phyloP scores from a whole-genome alignment of 1,140 invertebrate genomes.

The Tribolium madens region DNA sequence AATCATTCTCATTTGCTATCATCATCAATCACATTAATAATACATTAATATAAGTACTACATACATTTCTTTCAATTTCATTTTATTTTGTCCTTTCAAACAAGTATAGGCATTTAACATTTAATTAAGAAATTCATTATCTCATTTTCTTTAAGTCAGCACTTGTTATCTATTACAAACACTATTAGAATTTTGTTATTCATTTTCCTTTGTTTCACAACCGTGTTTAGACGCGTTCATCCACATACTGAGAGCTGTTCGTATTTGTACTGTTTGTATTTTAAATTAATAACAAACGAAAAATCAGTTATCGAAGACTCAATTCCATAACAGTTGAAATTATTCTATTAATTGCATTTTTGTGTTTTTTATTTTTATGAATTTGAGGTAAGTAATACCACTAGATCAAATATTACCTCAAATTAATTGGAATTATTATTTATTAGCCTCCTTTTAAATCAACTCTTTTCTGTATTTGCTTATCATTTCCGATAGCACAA shows the following conservation, averaged over 20 bases:
- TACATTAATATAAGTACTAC: neutral
- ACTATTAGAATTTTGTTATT: slow-evolving; percentile 32
- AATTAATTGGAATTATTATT: slow-evolving; percentile 23
- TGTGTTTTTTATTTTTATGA: slow-evolving; percentile 19
- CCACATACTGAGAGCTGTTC: slow-evolving; percentile 23
- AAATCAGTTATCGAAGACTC: slow-evolving; percentile 24
- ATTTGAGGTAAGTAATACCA: slow-evolving; percentile 30
- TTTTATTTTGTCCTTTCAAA: slow-evolving; percentile 31
- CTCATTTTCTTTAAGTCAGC: slow-evolving; percentile 25
- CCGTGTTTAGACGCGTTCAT: slow-evolving; percentile 28
- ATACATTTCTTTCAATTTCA: slow-evolving; percentile 11
- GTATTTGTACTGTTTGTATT: slow-evolving; percentile 15
- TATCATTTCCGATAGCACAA: slow-evolving; percentile 19
- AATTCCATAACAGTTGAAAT: slow-evolving; percentile 28
- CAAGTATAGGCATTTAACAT: slow-evolving; percentile 20
- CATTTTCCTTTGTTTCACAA: slow-evolving; percentile 32
- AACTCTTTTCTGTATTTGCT: slow-evolving; percentile 25
- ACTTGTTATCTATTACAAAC: slow-evolving; percentile 27
- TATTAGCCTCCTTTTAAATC: slow-evolving; percentile 23
- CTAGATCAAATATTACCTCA: slow-evolving; percentile 13
- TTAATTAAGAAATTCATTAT: slow-evolving; percentile 20
- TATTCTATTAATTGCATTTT: slow-evolving; percentile 30
- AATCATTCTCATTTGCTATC: slow-evolving; percentile 10
- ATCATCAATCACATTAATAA: slow-evolving; percentile 17
- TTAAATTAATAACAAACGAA: slow-evolving; percentile 27